Conservation (phyloP, 37 sponge, comb jelly and placozoan species). For the Diacarnus erythraeanus region DNA sequence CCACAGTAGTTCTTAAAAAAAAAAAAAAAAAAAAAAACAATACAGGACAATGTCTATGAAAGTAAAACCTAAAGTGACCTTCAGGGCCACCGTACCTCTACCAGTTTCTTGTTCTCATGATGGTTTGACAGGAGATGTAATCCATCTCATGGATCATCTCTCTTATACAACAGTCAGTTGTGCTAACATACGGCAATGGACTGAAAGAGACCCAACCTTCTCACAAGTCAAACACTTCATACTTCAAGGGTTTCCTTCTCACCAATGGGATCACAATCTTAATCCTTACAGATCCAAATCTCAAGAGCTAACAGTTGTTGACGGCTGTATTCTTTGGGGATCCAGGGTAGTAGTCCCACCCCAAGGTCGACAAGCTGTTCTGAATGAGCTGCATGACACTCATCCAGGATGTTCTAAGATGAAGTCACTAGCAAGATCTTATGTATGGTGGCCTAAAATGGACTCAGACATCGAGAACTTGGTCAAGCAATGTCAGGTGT, state of each 20-base stretch:
- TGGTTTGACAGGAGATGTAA: neutral
- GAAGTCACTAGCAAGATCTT: conserved; percentile 23
- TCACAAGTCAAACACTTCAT: neutral
- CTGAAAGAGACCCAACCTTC: neutral
- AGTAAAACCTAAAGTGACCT: too few species aligned
- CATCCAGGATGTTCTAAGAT: conserved; percentile 26
- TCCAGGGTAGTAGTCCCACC: neutral
- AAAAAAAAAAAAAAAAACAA: too few species aligned
- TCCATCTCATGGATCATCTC: neutral
- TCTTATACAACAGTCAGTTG: neutral
- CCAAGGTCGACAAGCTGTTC: neutral
- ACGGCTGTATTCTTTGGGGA: neutral
- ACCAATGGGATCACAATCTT: neutral
- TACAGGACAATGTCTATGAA: too few species aligned
- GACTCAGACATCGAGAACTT: conserved; percentile 19
- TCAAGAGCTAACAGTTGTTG: neutral
- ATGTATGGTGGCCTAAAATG: conserved; percentile 52
- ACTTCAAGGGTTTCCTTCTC: neutral
- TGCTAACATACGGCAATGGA: conserved; percentile 5
- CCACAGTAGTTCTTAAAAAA: too few species aligned
- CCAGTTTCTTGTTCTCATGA: neutral
- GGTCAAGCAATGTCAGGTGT: neutral
- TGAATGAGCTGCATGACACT: conserved; percentile 22
- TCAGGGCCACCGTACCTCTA: neutral
- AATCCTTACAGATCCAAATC: neutral